Evolutionary conservation across 2,113 vertebrate species (phyloP).

Genomic region (Nycticorax nycticorax): DNA sequence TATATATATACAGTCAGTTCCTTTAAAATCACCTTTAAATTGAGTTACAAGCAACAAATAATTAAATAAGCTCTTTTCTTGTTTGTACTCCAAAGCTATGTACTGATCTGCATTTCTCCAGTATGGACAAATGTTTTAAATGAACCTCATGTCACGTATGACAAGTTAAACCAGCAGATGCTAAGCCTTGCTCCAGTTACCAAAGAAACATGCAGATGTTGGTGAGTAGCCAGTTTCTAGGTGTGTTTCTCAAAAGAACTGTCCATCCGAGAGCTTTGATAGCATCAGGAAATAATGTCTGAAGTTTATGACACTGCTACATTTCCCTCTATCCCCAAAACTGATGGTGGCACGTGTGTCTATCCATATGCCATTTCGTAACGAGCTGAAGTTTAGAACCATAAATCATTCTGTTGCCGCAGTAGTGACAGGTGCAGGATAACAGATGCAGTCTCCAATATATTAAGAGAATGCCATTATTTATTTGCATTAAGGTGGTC

Average conservation of each 20-base stretch:
- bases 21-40: not conserved
- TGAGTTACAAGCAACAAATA: not conserved
- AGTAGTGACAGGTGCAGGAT: conserved; percentile 52
- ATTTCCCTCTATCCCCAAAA: conserved; percentile 38
- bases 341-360: conserved; percentile 1
- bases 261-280: not conserved
- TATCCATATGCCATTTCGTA: conserved; percentile 28
- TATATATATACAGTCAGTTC: not conserved
- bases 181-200: not conserved
- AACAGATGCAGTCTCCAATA: conserved; percentile 57
- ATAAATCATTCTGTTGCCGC: conserved; percentile 57
- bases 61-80: not conserved
- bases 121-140: not conserved
- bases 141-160: not conserved
- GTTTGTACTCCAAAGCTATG: not conserved
- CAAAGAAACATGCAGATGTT: not conserved
- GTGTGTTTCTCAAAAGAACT: not conserved
- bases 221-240: not conserved
- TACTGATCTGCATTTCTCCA: not conserved
- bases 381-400: not conserved
- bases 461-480: conserved; percentile 58
- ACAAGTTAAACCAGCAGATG: not conserved
- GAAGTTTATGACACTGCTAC: conserved; percentile 6
- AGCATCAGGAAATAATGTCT: not conserved
- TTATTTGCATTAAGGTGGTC: conserved; percentile 57